A percentile compares a stretch with the other conserved stretches of the same genome.
Conservation (phyloP, 1,140 invertebrate species). For the Amphibalanus amphitrite region DNA sequence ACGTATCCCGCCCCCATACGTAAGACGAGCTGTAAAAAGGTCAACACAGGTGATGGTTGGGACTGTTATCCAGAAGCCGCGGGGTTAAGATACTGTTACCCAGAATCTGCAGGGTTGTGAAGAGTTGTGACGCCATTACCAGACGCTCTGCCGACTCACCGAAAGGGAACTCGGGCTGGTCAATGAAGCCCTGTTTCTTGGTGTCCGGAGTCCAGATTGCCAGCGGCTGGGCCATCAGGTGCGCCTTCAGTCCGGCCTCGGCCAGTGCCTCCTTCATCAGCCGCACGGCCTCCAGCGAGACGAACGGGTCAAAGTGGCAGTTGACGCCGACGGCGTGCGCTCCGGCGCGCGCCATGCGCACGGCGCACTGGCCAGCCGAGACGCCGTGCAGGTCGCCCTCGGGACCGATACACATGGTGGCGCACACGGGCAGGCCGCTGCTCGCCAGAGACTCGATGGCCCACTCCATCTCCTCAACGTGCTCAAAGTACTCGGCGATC, state of each 20-base stretch:
- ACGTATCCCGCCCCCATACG: no score
- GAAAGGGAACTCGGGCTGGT: constrained; percentile 30
- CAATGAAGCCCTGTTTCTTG: constrained; percentile 29
- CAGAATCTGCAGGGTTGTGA: no score
- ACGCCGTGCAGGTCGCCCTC: constrained; percentile 27
- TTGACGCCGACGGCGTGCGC: constrained; percentile 28
- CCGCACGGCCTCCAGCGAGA: constrained; percentile 23
- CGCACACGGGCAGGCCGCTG: no score
- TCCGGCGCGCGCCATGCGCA: constrained; percentile 28
- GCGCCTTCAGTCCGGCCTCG: constrained; percentile 20
- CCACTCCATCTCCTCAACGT: constrained; percentile 30
- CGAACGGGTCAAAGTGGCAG: constrained; percentile 29
- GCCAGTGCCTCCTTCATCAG: constrained; percentile 26
- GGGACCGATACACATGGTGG: constrained; percentile 29
- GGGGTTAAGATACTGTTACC: no score
- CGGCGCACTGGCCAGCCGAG: constrained; percentile 25
- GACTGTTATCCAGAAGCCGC: no score
- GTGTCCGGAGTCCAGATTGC: constrained; percentile 28
- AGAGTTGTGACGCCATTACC: no score
- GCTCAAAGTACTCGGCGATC: constrained; percentile 30
- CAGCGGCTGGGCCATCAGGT: constrained; percentile 27
- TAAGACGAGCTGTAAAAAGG: no score
- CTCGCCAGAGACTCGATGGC: constrained; percentile 26
- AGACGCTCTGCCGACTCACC: constrained; percentile 20
- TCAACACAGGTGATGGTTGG: no score